Evolutionary conservation across 2,888 invertebrate genomes (phyloP).

Genomic region (Oeneis ivallda): DNA sequence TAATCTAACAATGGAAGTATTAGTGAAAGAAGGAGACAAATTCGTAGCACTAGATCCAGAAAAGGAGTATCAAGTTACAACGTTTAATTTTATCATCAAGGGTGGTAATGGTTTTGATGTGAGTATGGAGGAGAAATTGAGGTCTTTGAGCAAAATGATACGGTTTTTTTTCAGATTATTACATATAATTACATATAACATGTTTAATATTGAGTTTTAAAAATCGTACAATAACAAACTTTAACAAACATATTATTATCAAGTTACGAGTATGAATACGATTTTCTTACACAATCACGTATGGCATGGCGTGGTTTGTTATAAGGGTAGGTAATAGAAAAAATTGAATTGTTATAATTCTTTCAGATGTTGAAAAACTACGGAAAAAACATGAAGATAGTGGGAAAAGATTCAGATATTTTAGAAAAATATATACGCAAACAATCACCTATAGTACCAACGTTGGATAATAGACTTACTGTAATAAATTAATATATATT

Average conservation of each 20-base stretch:
- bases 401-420: slow-evolving; percentile 76
- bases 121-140: slow-evolving; percentile 38
- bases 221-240: no score
- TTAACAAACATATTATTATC: no score
- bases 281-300: no score
- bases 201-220: no score
- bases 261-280: no score
- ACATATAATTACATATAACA: no score
- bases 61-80: slow-evolving; percentile 82
- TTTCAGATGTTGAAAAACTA: slow-evolving; percentile 67
- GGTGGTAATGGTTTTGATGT: slow-evolving; percentile 85
- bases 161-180: no score
- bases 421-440: slow-evolving; percentile 73
- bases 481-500: slow-evolving; percentile 50
- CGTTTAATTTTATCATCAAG: slow-evolving; percentile 79
- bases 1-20: slow-evolving; percentile 75
- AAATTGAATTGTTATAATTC: not conserved
- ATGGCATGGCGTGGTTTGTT: no score
- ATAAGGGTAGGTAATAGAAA: no score
- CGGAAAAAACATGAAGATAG: slow-evolving; percentile 59
- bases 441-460: slow-evolving; percentile 75
- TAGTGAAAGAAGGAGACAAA: slow-evolving; percentile 75
- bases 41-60: slow-evolving; percentile 80
- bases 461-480: slow-evolving; percentile 77
- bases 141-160: no score